Evolutionary conservation across 2,888 invertebrate species (phyloP).

Genomic region (Cheilosia variabilis): DNA sequence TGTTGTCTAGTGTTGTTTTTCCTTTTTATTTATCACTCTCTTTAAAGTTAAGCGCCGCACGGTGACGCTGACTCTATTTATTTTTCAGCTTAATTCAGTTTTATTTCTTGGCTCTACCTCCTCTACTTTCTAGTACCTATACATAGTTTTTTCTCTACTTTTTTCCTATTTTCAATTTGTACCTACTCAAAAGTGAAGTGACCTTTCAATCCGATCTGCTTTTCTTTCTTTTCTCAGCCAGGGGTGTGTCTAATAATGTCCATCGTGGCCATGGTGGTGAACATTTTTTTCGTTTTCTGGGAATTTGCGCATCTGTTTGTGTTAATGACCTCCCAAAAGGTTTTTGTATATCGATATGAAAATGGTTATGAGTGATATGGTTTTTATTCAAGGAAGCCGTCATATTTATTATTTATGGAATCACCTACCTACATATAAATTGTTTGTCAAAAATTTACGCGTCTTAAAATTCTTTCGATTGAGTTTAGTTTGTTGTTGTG

Average conservation of each 20-base stretch:
- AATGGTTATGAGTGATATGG: constrained; percentile 7
- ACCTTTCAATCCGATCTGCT: not conserved
- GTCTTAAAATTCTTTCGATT: not conserved
- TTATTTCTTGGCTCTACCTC: too few species aligned
- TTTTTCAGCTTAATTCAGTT: not conserved
- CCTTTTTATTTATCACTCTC: constrained; percentile 6
- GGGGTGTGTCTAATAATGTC: constrained; percentile 24
- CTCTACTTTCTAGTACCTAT: too few species aligned
- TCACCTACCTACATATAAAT: not conserved
- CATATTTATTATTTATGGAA: constrained; percentile 11
- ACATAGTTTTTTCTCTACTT: too few species aligned
- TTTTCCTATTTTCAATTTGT: constrained; percentile 16
- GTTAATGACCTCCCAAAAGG: constrained; percentile 60
- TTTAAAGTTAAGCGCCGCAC: constrained; percentile 42
- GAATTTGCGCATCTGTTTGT: constrained; percentile 35
- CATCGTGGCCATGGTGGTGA: constrained; percentile 24
- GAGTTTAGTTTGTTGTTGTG: too few species aligned
- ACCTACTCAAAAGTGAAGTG: constrained; percentile 8
- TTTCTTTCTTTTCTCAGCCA: constrained; percentile 15
- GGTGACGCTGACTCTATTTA: not conserved
- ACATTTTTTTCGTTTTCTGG: not conserved
- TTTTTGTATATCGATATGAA: constrained; percentile 28
- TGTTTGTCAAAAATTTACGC: not conserved
- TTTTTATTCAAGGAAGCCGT: not conserved
- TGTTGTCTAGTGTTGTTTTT: constrained; percentile 6